Conservation (phyloP, 2,797 vertebrate species). For the Scolopax rusticola region DNA sequence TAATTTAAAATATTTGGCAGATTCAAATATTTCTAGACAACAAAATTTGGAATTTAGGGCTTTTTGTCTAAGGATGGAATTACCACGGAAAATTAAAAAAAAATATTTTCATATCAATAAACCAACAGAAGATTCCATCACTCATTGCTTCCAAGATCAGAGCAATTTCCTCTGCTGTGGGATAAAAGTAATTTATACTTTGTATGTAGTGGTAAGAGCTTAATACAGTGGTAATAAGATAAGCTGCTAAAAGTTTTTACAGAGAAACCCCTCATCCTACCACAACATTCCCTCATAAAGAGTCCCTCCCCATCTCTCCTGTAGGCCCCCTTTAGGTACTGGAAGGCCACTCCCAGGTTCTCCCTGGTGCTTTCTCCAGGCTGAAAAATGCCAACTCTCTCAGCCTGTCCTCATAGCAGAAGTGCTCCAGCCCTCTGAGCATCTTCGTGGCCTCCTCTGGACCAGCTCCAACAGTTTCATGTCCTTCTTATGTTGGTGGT, state of each 20-base stretch:
- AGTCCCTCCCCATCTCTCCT: neutral
- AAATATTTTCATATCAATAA: neutral
- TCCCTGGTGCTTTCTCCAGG: neutral
- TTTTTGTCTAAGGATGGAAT: neutral
- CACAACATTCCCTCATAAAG: neutral
- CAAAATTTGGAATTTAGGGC: neutral
- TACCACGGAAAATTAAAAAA: neutral
- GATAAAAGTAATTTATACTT: neutral
- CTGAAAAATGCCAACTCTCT: neutral
- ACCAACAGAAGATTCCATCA: neutral
- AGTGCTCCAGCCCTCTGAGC: neutral
- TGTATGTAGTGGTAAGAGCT: neutral
- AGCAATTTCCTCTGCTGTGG: neutral
- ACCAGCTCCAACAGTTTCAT: neutral
- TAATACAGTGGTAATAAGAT: slow-evolving; percentile 12
- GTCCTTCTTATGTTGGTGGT: neutral
- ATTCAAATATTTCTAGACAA: neutral
- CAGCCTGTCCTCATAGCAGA: neutral
- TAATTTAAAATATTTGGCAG: neutral
- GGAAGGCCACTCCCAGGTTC: neutral
- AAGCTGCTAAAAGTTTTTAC: slow-evolving; percentile 34
- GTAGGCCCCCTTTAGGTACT: neutral
- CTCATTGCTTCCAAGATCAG: neutral
- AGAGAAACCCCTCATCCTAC: neutral
- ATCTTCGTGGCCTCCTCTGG: neutral